A percentile compares a stretch with the other conserved stretches of the same genome.
These are phyloP conservation scores for Musca domestica DNA, from an alignment of 1,140 invertebrate species.

Conservation along the genomic window DNA sequence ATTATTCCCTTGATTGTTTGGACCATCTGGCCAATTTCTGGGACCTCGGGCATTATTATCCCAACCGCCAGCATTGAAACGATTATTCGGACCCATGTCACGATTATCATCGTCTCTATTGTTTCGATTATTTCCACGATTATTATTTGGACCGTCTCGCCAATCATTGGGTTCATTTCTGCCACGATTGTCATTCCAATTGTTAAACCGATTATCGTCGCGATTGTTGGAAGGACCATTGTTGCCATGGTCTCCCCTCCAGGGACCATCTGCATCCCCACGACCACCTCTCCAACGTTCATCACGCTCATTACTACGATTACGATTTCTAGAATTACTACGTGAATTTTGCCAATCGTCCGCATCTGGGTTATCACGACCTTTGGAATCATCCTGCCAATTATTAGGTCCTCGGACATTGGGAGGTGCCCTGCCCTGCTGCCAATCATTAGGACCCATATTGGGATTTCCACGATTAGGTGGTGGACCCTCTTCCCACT, in stretches of 20 bases:
- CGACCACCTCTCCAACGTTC: neutral
- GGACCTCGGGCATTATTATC: neutral
- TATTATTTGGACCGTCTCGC: constrained; percentile 13
- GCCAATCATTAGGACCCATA: too few species aligned
- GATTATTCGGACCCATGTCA: constrained; percentile 8
- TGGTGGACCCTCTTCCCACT: too few species aligned
- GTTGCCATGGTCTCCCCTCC: neutral
- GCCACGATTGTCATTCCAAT: constrained; percentile 9
- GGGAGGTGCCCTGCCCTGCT: neutral
- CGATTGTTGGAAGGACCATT: neutral
- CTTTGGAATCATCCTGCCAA: constrained; percentile 17
- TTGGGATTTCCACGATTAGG: too few species aligned
- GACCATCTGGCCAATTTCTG: neutral
- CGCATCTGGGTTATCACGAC: neutral
- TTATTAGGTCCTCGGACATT: constrained; percentile 6
- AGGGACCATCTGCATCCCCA: neutral
- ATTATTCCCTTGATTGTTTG: neutral
- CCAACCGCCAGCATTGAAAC: constrained; percentile 8
- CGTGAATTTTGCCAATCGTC: constrained; percentile 3
- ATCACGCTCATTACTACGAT: constrained; percentile 19
- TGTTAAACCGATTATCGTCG: constrained; percentile 3
- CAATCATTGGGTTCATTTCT: neutral
- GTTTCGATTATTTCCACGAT: neutral
- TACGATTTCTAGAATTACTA: constrained; percentile 9
- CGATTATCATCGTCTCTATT: constrained; percentile 24